Conservation (phyloP, 2,888 invertebrate species). For the Seladonia tumulorum region DNA sequence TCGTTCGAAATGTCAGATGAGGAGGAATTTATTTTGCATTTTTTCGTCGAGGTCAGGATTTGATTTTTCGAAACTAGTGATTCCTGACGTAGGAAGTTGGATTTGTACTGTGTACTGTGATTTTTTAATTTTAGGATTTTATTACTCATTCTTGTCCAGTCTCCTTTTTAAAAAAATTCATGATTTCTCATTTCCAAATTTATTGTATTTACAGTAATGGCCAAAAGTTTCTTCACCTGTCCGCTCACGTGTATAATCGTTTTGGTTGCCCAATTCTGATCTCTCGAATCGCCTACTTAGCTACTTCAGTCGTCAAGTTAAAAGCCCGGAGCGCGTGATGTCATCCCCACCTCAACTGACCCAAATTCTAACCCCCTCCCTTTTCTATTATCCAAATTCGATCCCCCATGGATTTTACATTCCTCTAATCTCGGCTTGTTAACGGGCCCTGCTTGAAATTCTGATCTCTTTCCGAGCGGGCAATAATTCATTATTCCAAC, state of each 20-base stretch:
- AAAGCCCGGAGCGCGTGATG: not conserved
- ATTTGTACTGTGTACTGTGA: not conserved
- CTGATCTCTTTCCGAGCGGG: conserved; percentile 9
- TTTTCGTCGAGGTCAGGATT: not conserved
- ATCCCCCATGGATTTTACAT: not conserved
- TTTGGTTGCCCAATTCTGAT: conserved; percentile 6
- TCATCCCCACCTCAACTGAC: not conserved
- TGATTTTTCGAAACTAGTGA: not conserved
- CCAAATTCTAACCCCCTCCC: not conserved
- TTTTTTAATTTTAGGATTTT: not conserved
- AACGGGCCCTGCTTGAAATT: conserved; percentile 16
- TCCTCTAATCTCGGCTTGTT: conserved; percentile 2
- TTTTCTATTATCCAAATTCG: not conserved
- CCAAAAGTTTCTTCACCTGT: not conserved
- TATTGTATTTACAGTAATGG: not conserved
- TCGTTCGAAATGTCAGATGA: not conserved
- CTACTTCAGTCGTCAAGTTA: not conserved
- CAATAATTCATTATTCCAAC: conserved; percentile 3
- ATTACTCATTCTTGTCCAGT: not conserved
- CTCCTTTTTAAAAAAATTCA: not conserved
- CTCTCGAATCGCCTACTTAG: not conserved
- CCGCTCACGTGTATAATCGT: not conserved
- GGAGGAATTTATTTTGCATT: not conserved
- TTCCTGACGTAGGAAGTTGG: not conserved
- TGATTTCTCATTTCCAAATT: not conserved